Evolutionary conservation across 2,888 invertebrate species (phyloP).

Genomic region (Dryadula phaetusa): DNA sequence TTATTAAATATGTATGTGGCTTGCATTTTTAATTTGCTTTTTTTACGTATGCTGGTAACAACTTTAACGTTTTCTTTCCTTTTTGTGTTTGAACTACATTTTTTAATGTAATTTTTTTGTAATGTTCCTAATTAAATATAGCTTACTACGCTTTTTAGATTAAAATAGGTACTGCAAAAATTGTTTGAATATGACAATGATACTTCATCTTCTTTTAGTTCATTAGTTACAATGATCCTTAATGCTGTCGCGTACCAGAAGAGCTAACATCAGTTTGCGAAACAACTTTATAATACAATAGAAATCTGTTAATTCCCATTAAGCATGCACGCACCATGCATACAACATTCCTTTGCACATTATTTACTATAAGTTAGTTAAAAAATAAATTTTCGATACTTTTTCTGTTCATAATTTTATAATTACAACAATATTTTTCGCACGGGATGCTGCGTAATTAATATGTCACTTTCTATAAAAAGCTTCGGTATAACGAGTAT

Average conservation of each 20-base stretch:
- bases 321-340: too few species aligned
- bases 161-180: neutral
- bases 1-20: too few species aligned
- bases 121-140: neutral
- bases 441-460: neutral
- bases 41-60: too few species aligned
- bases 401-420: slow-evolving; percentile 1
- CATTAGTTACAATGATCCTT: slow-evolving; percentile 11
- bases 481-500: neutral
- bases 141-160: neutral
- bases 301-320: neutral
- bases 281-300: neutral
- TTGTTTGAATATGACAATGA: slow-evolving; percentile 1
- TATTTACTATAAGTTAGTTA: neutral
- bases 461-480: slow-evolving; percentile 2
- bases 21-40: neutral
- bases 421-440: neutral
- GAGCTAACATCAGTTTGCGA: neutral
- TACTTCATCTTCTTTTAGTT: slow-evolving; percentile 6
- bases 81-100: too few species aligned
- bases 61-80: too few species aligned
- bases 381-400: neutral
- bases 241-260: neutral
- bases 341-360: neutral
- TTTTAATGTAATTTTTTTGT: too few species aligned